Percentiles rank a stretch among this genome's conserved stretches.
phyloP scores from a whole-genome alignment of 2,113 vertebrate genomes.

The Melierax canorus region DNA sequence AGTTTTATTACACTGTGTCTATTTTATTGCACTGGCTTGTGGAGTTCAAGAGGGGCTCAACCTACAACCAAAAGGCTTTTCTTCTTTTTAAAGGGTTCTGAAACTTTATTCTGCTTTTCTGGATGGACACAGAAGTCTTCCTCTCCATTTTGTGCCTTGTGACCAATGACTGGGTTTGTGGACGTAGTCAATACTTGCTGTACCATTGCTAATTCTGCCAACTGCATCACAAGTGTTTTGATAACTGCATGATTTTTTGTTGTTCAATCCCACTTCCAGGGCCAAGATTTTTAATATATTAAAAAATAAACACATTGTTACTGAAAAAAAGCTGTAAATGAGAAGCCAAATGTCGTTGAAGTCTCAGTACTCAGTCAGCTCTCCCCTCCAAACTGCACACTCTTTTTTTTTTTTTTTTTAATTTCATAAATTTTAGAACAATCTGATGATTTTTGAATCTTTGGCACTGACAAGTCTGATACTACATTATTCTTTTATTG shows the following conservation, averaged over 20 bases:
- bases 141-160: not conserved
- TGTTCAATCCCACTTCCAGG: not conserved
- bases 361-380: not conserved
- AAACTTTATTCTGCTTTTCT: not conserved
- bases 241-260: not conserved
- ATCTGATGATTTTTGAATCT: not conserved
- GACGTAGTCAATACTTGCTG: not conserved
- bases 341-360: not conserved
- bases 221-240: not conserved
- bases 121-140: not conserved
- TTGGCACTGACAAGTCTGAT: not conserved
- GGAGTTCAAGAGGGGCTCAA: not conserved
- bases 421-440: conserved; percentile 15
- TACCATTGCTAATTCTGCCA: not conserved
- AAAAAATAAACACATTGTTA: not conserved
- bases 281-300: not conserved
- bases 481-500: not conserved
- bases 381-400: not conserved
- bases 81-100: not conserved
- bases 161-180: not conserved
- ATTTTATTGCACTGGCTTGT: not conserved
- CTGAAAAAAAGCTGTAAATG: not conserved
- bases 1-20: not conserved
- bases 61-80: not conserved
- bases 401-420: not conserved